Conservation (phyloP, 2,797 vertebrate species). For the Alca torda region DNA sequence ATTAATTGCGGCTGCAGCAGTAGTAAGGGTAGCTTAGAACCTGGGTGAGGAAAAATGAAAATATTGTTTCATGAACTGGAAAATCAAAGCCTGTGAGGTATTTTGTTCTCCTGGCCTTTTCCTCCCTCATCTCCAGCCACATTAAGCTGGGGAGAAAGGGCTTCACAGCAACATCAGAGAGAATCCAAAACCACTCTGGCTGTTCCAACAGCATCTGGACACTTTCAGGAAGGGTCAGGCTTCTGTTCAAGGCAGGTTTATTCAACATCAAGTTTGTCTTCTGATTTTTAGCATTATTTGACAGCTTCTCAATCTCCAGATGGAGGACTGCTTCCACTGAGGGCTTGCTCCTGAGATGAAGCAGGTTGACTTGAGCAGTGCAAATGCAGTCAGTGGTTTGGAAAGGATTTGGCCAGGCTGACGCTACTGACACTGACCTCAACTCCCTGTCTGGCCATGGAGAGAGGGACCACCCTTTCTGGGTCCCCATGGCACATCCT, state of each 20-base stretch:
- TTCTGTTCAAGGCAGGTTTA: neutral
- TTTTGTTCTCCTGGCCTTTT: neutral
- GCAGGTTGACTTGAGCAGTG: neutral
- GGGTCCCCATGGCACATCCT: neutral
- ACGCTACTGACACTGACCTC: neutral
- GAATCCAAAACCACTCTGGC: neutral
- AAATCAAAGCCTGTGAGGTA: neutral
- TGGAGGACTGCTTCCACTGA: neutral
- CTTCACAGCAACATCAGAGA: neutral
- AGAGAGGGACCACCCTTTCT: neutral
- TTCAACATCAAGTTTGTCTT: neutral
- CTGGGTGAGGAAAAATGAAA: neutral
- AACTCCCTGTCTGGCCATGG: neutral
- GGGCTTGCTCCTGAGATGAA: neutral
- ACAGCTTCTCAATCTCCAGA: neutral
- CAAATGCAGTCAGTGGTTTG: neutral
- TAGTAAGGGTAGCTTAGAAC: neutral
- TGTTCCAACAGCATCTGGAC: neutral
- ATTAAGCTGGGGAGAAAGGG: neutral
- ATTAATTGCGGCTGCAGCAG: slow-evolving; percentile 13
- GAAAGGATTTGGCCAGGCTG: neutral
- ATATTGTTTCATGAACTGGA: neutral
- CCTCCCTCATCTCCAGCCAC: neutral
- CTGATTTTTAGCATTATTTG: neutral
- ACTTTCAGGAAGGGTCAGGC: neutral